Evolutionary conservation across 1,140 invertebrate species (phyloP).

Genomic region (Pseudomyrmex sp.): DNA sequence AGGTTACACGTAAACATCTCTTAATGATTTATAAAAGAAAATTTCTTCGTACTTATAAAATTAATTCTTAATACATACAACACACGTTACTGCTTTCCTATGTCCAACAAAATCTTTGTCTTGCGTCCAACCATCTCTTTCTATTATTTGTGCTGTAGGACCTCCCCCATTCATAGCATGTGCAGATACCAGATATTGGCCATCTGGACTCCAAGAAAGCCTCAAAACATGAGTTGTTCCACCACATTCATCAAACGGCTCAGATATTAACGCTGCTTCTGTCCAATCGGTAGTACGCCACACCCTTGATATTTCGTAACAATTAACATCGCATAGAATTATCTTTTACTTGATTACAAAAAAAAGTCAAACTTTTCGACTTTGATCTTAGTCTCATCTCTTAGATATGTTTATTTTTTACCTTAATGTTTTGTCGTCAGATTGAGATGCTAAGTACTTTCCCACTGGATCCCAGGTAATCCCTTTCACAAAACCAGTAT

Average conservation of each 20-base stretch:
- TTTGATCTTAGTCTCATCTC: no score
- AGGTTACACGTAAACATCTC: neutral
- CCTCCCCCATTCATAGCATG: constrained; percentile 99
- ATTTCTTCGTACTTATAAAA: no score
- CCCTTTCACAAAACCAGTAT: constrained; percentile 97
- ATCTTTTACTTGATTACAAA: no score
- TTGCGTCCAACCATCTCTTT: constrained; percentile 95
- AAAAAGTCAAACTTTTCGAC: no score
- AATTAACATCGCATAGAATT: no score
- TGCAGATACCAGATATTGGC: constrained; percentile 97
- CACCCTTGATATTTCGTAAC: constrained; percentile 94
- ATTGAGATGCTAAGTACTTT: constrained; percentile 98
- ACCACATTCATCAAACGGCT: constrained; percentile 97
- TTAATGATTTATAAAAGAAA: neutral
- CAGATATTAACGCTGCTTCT: constrained; percentile 92
- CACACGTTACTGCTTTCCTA: constrained; percentile 97
- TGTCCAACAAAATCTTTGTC: constrained; percentile 99
- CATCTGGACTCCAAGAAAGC: constrained; percentile 98
- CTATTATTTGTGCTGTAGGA: constrained; percentile 97
- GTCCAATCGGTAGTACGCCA: constrained; percentile 98
- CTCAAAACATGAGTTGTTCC: constrained; percentile 97
- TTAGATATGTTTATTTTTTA: no score
- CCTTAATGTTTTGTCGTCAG: constrained; percentile 96
- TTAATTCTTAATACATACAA: constrained; percentile 86
- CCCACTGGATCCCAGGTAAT: constrained; percentile 99